Evolutionary conservation across 2,888 invertebrate genomes (phyloP).

Genomic region (Lycaena phlaeas): DNA sequence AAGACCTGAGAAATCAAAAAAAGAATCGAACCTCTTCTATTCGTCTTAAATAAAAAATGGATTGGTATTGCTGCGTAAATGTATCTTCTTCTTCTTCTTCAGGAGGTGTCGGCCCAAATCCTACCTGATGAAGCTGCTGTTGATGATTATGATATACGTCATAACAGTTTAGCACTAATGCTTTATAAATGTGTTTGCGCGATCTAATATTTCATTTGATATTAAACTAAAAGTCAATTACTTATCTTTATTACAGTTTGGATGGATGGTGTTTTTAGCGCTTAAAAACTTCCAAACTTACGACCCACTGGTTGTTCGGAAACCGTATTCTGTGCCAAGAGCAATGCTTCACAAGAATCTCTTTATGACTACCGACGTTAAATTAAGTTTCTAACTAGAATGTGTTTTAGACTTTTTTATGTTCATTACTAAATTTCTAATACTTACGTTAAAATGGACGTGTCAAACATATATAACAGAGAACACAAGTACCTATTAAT

Average conservation of each 20-base stretch:
- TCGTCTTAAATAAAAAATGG: too few species aligned
- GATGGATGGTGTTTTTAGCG: conserved; percentile 19
- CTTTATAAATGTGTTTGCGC: not conserved
- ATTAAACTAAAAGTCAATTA: conserved; percentile 17
- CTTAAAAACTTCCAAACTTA: conserved; percentile 18
- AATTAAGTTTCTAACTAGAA: conserved; percentile 3
- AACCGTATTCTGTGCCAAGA: conserved; percentile 19
- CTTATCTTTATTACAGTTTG: conserved; percentile 21
- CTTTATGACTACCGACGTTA: conserved; percentile 9
- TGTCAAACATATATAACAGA: too few species aligned
- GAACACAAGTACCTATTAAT: too few species aligned
- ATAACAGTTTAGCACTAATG: not conserved
- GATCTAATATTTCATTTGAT: conserved; percentile 15
- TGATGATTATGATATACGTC: not conserved
- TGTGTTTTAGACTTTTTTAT: conserved; percentile 1
- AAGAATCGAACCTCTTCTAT: too few species aligned
- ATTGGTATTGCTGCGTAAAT: too few species aligned
- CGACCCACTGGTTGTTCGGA: conserved; percentile 18
- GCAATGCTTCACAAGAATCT: conserved; percentile 11
- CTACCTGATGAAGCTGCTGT: too few species aligned
- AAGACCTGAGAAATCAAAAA: too few species aligned
- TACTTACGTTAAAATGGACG: not conserved
- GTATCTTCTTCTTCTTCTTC: too few species aligned
- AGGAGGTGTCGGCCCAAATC: too few species aligned
- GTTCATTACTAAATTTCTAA: conserved; percentile 1